These are phyloP conservation scores for Manacus vitellinus DNA, from an alignment of 2,113 vertebrate species.

Conservation along the genomic window DNA sequence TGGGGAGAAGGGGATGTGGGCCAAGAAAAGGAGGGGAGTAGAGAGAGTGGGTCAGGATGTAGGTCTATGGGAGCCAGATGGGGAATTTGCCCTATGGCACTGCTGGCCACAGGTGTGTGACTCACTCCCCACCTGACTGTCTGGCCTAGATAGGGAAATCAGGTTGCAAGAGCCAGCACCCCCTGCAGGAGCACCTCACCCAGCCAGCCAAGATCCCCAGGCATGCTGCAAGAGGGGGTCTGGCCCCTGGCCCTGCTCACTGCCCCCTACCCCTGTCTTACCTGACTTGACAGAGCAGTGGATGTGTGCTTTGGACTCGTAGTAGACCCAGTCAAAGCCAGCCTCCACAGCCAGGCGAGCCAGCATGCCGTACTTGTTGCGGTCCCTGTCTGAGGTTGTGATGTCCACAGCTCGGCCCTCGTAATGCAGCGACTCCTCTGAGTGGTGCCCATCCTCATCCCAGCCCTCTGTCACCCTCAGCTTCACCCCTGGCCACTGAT, in stretches of 20 bases:
- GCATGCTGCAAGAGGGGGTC: not conserved
- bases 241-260: not conserved
- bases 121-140: not conserved
- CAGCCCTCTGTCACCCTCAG: constrained; percentile 92
- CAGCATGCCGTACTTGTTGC: constrained; percentile 91
- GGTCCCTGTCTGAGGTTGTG: constrained; percentile 92
- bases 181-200: not conserved
- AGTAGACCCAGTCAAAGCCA: constrained; percentile 94
- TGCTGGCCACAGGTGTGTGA: not conserved
- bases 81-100: not conserved
- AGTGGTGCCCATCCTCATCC: constrained; percentile 93
- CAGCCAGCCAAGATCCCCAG: not conserved
- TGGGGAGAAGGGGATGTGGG: not conserved
- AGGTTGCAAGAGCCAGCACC: not conserved
- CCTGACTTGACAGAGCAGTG: constrained; percentile 97
- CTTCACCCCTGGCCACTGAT: constrained; percentile 91
- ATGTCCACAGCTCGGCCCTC: constrained; percentile 92
- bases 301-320: constrained; percentile 91
- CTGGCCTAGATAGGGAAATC: not conserved
- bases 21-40: not conserved
- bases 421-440: constrained; percentile 89
- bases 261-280: constrained; percentile 60
- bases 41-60: not conserved
- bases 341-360: constrained; percentile 90
- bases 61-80: not conserved